A percentile compares a stretch with the other conserved stretches of the same genome.
These are phyloP conservation scores for Florisuga fusca DNA, from an alignment of 2,797 vertebrate species.

Conservation along the genomic window DNA sequence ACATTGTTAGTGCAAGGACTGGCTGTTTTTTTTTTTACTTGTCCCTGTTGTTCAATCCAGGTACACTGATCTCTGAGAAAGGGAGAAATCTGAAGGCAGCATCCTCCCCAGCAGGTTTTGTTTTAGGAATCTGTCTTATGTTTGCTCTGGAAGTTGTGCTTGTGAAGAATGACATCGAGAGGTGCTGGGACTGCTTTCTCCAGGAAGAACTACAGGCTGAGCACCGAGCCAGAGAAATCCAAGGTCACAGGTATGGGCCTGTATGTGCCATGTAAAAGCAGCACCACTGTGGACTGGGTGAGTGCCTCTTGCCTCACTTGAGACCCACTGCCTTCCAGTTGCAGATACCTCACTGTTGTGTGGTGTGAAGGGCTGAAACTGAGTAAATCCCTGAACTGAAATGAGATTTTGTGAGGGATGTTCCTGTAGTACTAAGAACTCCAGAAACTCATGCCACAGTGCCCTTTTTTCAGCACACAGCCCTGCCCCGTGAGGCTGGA, in stretches of 20 bases:
- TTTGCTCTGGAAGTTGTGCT: constrained; percentile 42
- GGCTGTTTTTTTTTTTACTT: neutral
- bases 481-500: neutral
- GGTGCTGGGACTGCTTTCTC: constrained; percentile 85
- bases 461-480: neutral
- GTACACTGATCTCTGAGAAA: neutral
- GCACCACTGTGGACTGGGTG: rapidly evolving
- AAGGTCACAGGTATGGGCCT: constrained; percentile 84
- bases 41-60: constrained; percentile 4
- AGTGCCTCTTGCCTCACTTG: neutral
- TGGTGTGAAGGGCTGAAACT: neutral
- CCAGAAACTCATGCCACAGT: neutral
- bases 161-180: constrained; percentile 90
- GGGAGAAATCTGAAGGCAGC: neutral
- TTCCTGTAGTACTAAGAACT: neutral
- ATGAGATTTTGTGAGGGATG: neutral
- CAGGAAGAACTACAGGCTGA: constrained; percentile 89
- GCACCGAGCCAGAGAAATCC: constrained; percentile 89
- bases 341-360: neutral
- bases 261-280: neutral
- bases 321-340: neutral
- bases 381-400: neutral
- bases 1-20: neutral
- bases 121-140: neutral
- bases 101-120: neutral